Evolutionary conservation across 2,797 vertebrate species (phyloP).

Genomic region (Hephaestus fuliginosus): DNA sequence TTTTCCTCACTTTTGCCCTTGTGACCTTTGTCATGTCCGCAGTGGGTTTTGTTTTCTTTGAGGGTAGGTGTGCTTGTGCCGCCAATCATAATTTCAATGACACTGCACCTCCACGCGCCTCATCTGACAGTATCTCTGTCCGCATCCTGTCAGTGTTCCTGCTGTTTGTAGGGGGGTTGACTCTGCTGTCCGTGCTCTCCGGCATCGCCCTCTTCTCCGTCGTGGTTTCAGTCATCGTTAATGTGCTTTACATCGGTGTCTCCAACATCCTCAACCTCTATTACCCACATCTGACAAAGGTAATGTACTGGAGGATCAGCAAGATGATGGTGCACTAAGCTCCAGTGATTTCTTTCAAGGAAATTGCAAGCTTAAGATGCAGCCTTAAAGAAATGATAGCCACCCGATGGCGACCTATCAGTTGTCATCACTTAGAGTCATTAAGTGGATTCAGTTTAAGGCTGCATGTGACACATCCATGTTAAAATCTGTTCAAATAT

Average conservation of each 20-base stretch:
- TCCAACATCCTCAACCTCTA: constrained; percentile 43
- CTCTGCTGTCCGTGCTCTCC: constrained; percentile 68
- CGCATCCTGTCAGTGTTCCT: constrained; percentile 56
- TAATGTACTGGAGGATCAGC: constrained; percentile 29
- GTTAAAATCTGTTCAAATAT: not conserved
- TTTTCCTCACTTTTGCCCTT: constrained; percentile 73
- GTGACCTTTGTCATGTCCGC: constrained; percentile 54
- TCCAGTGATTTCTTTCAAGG: not conserved
- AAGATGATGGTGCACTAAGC: no score
- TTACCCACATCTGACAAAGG: constrained; percentile 38
- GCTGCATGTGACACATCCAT: not conserved
- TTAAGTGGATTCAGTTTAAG: no score
- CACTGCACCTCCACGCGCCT: not conserved
- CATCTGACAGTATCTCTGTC: not conserved
- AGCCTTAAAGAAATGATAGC: not conserved
- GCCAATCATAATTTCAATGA: not conserved
- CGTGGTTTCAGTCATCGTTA: constrained; percentile 54
- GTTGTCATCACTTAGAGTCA: no score
- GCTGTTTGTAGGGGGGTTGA: constrained; percentile 60
- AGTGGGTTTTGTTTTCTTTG: constrained; percentile 68
- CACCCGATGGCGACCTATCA: no score
- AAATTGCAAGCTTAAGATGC: not conserved
- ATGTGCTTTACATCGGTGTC: constrained; percentile 37
- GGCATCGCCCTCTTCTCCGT: constrained; percentile 72
- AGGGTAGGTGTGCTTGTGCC: constrained; percentile 52